phyloP scores from a whole-genome alignment of 2,113 vertebrate genomes.

The Rhinolophus ferrumequinum region DNA sequence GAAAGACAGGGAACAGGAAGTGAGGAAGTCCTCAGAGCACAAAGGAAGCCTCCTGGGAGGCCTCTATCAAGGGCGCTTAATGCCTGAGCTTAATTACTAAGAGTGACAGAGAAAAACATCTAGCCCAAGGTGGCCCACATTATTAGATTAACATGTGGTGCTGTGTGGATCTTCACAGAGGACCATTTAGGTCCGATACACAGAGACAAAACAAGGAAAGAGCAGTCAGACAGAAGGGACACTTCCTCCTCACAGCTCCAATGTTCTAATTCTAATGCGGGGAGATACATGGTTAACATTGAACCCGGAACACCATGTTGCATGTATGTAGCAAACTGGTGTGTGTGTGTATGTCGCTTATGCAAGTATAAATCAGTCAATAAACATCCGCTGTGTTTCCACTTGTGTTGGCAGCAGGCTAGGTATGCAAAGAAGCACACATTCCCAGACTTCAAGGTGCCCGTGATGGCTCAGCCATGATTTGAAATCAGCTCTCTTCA shows the following conservation, averaged over 20 bases:
- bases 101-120: not conserved
- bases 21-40: not conserved
- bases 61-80: accelerated
- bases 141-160: not conserved
- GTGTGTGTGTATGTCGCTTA: not conserved
- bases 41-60: not conserved
- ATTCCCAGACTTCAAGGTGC: not conserved
- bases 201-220: not conserved
- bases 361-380: not conserved
- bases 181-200: not conserved
- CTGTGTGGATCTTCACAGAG: not conserved
- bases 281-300: not conserved
- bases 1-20: not conserved
- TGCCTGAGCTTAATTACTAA: not conserved
- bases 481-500: not conserved
- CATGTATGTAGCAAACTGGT: not conserved
- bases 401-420: not conserved
- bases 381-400: not conserved
- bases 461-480: not conserved
- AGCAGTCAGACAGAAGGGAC: not conserved
- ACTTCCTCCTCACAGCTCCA: too few relatives aligned
- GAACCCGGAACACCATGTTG: not conserved
- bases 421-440: not conserved
- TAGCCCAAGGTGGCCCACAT: not conserved
- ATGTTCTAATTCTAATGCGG: not conserved